Percentiles rank a stretch among this genome's conserved stretches.
Evolutionary conservation across 2,797 vertebrate species (phyloP).

Genomic region (Merluccius polli): DNA sequence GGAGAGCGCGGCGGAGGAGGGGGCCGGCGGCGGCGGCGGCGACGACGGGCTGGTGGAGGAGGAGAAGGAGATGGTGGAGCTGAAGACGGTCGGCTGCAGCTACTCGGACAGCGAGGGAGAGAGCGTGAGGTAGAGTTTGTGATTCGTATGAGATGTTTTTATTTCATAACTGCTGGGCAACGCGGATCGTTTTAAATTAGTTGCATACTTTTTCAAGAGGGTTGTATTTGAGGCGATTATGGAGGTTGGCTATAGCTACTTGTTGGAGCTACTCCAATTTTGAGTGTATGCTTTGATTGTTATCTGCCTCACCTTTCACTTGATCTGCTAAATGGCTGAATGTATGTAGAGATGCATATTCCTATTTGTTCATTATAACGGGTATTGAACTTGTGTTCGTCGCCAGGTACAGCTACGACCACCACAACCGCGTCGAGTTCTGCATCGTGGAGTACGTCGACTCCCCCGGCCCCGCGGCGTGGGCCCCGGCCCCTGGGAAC

Average conservation of each 20-base stretch:
- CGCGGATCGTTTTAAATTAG: not conserved
- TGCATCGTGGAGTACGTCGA: conserved; percentile 55
- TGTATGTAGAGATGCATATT: not conserved
- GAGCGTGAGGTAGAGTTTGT: conserved; percentile 56
- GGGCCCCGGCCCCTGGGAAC: not conserved
- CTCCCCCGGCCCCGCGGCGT: conserved; percentile 19
- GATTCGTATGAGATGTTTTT: not conserved
- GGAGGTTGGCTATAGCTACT: not conserved
- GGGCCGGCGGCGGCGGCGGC: conserved; percentile 68
- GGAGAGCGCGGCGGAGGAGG: conserved; percentile 65
- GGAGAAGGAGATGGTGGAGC: conserved; percentile 93
- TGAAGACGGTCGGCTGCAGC: conserved; percentile 85
- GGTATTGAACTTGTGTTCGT: conserved; percentile 17
- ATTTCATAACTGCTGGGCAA: not conserved
- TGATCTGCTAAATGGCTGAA: not conserved
- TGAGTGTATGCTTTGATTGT: not conserved
- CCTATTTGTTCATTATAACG: not conserved
- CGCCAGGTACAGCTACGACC: conserved; percentile 63
- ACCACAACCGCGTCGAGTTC: conserved; percentile 56
- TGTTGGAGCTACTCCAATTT: not conserved
- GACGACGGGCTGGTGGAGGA: no score
- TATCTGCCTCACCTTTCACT: not conserved
- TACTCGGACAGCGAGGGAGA: conserved; percentile 89
- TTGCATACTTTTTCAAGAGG: not conserved
- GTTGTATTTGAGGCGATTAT: not conserved